Evolutionary conservation across 2,888 invertebrate species (phyloP).

Genomic region (Plusia festucae): DNA sequence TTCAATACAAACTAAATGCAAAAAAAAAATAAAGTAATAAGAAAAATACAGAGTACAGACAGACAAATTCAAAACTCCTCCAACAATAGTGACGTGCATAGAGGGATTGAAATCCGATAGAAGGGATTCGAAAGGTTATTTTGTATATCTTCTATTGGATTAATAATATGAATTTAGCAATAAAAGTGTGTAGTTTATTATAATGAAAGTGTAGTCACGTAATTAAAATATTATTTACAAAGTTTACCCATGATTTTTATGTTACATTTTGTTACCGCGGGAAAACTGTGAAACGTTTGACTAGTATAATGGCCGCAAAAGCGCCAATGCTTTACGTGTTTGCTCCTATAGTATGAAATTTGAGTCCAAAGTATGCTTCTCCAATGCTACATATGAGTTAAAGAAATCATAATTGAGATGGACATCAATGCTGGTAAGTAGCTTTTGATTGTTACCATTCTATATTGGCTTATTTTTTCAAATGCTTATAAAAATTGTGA

Average conservation of each 20-base stretch:
- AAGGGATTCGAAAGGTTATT: slow-evolving; percentile 59
- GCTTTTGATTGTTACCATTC: slow-evolving; percentile 39
- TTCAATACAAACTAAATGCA: background rate
- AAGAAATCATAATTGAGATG: slow-evolving; percentile 79
- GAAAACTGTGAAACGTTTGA: slow-evolving; percentile 87
- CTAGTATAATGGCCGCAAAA: slow-evolving; percentile 88
- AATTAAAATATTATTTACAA: slow-evolving; percentile 34
- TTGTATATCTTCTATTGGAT: slow-evolving; percentile 49
- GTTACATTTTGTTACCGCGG: slow-evolving; percentile 80
- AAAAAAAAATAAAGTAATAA: too few relatives aligned
- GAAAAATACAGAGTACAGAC: background rate
- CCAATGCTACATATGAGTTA: slow-evolving; percentile 67
- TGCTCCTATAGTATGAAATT: slow-evolving; percentile 77
- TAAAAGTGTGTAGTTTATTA: slow-evolving; percentile 46
- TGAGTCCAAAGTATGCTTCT: slow-evolving; percentile 69
- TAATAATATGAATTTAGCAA: slow-evolving; percentile 47
- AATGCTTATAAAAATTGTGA: slow-evolving; percentile 56
- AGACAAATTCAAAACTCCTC: slow-evolving; percentile 11
- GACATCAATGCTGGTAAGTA: slow-evolving; percentile 87
- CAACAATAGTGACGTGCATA: slow-evolving; percentile 50
- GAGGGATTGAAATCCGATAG: slow-evolving; percentile 50
- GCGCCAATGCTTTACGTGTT: slow-evolving; percentile 87
- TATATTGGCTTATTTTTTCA: slow-evolving; percentile 40
- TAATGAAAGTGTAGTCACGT: slow-evolving; percentile 53
- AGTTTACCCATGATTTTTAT: slow-evolving; percentile 49